phyloP scores from a whole-genome alignment of 2,888 invertebrate genomes.

The Pristionchus entomophagus region DNA sequence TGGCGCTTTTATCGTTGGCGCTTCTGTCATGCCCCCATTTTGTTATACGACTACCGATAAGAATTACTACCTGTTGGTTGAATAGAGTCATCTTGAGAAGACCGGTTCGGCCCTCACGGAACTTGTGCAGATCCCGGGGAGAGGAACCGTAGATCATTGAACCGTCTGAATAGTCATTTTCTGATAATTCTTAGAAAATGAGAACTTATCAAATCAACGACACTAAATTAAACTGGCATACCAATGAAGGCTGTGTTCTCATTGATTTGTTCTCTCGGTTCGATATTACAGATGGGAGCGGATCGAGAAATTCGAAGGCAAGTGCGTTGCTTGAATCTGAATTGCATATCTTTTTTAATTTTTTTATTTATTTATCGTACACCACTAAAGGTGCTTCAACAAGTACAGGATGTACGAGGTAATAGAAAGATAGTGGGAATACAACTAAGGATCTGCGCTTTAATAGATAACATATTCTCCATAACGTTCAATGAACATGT shows the following conservation, averaged over 20 bases:
- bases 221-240: conserved; percentile 77
- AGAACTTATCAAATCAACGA: background rate
- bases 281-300: conserved; percentile 94
- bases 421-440: no score
- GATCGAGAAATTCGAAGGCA: conserved; percentile 81
- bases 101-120: conserved; percentile 73
- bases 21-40: no score
- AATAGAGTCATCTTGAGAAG: conserved; percentile 62
- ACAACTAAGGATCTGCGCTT: no score
- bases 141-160: conserved; percentile 94
- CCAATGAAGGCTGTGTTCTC: conserved; percentile 90
- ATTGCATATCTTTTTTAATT: background rate
- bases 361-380: no score
- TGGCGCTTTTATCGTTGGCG: no score
- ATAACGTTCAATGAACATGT: background rate
- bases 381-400: no score
- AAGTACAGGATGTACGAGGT: no score
- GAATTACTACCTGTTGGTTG: conserved; percentile 57
- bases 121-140: conserved; percentile 70
- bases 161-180: background rate
- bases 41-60: background rate
- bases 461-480: background rate
- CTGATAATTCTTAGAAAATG: no score
- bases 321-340: conserved; percentile 69
- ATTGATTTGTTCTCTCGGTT: conserved; percentile 89